Evolutionary conservation across 92 coral and sea anemone species (phyloP).

Genomic region (Paragorgia papillata): DNA sequence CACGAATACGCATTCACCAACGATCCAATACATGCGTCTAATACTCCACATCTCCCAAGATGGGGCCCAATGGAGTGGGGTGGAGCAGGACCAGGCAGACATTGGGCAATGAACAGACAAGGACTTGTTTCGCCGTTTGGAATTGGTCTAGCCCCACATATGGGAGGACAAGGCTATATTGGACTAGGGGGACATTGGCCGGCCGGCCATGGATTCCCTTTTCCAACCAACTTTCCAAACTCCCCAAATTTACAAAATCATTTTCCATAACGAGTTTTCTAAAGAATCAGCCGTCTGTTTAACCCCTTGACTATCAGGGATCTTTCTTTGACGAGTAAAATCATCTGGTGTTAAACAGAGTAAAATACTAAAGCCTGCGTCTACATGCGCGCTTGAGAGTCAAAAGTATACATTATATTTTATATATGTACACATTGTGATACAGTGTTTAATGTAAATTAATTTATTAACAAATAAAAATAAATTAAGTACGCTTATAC

Average conservation of each 20-base stretch:
- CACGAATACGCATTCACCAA: constrained; percentile 39
- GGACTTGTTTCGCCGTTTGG: constrained; percentile 36
- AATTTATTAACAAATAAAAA: no score
- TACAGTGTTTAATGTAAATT: no score
- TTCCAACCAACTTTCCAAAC: constrained; percentile 13
- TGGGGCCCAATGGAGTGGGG: constrained; percentile 41
- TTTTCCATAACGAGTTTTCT: not conserved
- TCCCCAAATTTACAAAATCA: constrained; percentile 3
- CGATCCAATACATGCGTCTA: constrained; percentile 8
- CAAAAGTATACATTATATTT: no score
- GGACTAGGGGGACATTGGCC: constrained; percentile 40
- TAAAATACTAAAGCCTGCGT: no score
- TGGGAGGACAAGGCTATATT: constrained; percentile 33
- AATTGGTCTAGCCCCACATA: constrained; percentile 36
- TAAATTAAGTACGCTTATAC: no score
- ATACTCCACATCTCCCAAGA: constrained; percentile 20
- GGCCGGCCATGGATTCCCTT: constrained; percentile 18
- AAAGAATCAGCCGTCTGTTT: not conserved
- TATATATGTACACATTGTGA: no score
- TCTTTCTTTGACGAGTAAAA: no score
- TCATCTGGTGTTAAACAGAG: not conserved
- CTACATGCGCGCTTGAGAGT: no score
- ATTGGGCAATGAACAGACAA: constrained; percentile 30
- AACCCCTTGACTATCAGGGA: no score
- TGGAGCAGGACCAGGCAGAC: constrained; percentile 13